Percentiles rank a stretch among this genome's conserved stretches.
These are phyloP conservation scores for Protosalanx chinensis DNA, from an alignment of 2,797 vertebrate species.

Conservation along the genomic window DNA sequence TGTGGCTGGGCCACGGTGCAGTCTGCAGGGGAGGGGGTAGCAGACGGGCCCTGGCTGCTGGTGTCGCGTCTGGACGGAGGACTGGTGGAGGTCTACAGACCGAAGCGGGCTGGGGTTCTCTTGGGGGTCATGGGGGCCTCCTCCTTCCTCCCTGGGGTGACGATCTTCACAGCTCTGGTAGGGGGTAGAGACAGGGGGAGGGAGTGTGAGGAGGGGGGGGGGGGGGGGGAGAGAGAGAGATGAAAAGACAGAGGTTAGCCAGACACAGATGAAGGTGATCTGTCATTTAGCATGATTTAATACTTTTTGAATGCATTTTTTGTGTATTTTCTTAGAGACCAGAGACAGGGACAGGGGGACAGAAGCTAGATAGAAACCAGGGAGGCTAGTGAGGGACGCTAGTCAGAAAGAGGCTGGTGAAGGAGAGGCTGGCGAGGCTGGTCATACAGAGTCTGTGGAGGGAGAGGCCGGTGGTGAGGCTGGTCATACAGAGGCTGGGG, in stretches of 20 bases:
- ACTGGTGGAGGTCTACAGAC: slow-evolving; percentile 71
- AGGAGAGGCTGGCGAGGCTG: neutral
- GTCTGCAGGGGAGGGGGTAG: neutral
- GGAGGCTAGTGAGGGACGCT: neutral
- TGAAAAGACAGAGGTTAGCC: neutral
- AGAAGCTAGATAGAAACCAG: neutral
- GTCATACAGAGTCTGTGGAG: neutral
- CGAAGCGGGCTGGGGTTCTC: slow-evolving; percentile 89
- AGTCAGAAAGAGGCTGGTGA: neutral
- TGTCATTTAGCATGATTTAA: too few relatives aligned
- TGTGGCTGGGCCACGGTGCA: neutral
- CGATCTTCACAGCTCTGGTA: slow-evolving; percentile 86
- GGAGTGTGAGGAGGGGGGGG: neutral
- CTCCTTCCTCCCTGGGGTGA: slow-evolving; percentile 90
- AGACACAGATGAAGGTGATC: neutral
- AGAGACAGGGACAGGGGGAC: neutral
- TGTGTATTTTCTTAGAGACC: too few relatives aligned
- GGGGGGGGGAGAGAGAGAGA: neutral
- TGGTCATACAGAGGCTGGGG: neutral
- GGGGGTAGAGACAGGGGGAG: neutral
- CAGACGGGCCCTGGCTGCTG: slow-evolving; percentile 7
- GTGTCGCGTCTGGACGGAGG: slow-evolving; percentile 13
- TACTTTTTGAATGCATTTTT: neutral
- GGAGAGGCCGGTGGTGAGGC: slow-evolving; percentile 35
- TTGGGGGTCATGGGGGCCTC: slow-evolving; percentile 89